Evolutionary conservation across 2,797 vertebrate genomes (phyloP).

Genomic region (Crenichthys baileyi): DNA sequence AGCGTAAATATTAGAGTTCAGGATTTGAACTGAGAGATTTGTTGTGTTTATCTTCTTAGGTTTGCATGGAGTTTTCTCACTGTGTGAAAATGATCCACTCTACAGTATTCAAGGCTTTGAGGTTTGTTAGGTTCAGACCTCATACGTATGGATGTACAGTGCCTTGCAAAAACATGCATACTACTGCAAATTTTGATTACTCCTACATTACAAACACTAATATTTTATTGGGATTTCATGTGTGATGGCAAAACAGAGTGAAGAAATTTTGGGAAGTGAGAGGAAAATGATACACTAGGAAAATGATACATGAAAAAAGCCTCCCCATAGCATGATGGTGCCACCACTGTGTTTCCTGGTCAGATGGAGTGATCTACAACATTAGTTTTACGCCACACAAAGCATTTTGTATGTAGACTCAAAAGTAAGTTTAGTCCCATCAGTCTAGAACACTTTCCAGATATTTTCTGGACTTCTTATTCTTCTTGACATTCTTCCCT

Average conservation of each 20-base stretch:
- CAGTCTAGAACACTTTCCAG: not conserved
- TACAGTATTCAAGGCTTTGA: not conserved
- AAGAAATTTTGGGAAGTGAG: no score
- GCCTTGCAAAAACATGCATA: no score
- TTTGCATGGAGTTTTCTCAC: constrained; percentile 13
- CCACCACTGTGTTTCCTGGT: not conserved
- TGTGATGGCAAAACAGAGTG: no score
- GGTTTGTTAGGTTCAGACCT: constrained; percentile 14
- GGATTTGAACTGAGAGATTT: not conserved
- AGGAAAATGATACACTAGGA: no score
- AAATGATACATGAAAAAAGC: not conserved
- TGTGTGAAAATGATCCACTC: not conserved
- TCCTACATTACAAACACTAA: no score
- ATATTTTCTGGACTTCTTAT: not conserved
- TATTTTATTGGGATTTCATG: no score
- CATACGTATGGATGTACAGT: no score
- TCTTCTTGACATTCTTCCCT: not conserved
- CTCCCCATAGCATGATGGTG: not conserved
- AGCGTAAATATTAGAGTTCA: not conserved
- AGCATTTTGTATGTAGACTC: not conserved
- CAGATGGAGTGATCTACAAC: no score
- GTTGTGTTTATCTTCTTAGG: not conserved
- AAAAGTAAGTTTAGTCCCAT: not conserved
- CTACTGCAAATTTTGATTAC: no score
- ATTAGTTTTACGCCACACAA: no score